Evolutionary conservation across 1,140 invertebrate species (phyloP), one percentile per base, ranked within the genome.

Genomic region (Macrobrachium rosenbergii): DNA sequence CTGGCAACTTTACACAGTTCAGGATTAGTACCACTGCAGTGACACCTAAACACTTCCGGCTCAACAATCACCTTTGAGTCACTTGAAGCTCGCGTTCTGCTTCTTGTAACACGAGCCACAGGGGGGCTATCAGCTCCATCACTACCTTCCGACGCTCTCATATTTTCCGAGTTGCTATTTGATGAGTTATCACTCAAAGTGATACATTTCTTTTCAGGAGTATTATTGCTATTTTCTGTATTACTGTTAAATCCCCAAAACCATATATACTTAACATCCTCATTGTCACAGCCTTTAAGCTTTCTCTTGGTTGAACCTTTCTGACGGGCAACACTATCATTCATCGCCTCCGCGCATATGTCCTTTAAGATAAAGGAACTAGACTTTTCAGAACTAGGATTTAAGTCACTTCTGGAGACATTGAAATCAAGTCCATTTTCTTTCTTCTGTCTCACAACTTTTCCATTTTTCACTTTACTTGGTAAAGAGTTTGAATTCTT

Each of bases 161-260:
- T 52, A 12, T 52, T 52, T 52, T 52, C 52, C 6, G 52, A 52
- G 17, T 10, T 17, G 73, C 73, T 84, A 21, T 63, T 64, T 11
- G 21, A 7, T 58, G 43, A n/a, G 11, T 52, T 52, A 10, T 14
- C 62, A 43, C 37, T 67, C 1, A 19, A 21, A 52, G 59, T 8
- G 14, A 37, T n/a, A 73, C 37, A 69, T 60, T 59, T 63, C 37
- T 83, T 37, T 16, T 14, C 62, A 23, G 17, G 23, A 59, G 75
- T 77, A 75, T 79, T 85, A n/a, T 85, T 76, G 23, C 78, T 85
- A 23, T 67, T 62, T 69, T 85, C 83, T 14, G 58, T 45, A 75
- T 64, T 87, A 52, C 85, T 87, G 52, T 82, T 79, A 75, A 87
- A 87, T 19, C 85, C 85, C 85, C 85, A 87, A 45, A 87, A 87